phyloP scores from a whole-genome alignment of 2,888 invertebrate genomes.

The Philaethria dido region DNA sequence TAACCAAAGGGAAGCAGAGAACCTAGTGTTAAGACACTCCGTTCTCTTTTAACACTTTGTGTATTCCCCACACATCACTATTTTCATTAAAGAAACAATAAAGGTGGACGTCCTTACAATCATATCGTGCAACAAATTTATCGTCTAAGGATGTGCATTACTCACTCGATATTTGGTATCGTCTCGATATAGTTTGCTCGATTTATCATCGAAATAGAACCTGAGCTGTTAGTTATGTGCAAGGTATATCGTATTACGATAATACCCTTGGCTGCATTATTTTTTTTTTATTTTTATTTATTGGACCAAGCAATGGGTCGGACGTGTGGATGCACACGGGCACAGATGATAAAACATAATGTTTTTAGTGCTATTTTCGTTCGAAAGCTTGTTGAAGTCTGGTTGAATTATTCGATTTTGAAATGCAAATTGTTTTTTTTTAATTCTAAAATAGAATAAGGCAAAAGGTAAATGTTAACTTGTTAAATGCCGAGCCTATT shows the following conservation, averaged over 20 bases:
- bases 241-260: conserved; percentile 69
- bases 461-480: conserved; percentile 13
- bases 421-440: conserved; percentile 10
- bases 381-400: conserved; percentile 6
- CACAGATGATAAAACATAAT: conserved; percentile 35
- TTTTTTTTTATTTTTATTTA: conserved; percentile 54
- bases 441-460: conserved; percentile 7
- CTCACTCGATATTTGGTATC: conserved; percentile 64
- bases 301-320: conserved; percentile 44
- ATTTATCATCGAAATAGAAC: conserved; percentile 71
- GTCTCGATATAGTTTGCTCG: conserved; percentile 70
- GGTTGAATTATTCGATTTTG: conserved; percentile 2
- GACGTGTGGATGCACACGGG: conserved; percentile 36
- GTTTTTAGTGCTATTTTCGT: conserved; percentile 18
- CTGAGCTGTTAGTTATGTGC: conserved; percentile 64
- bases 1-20: too few relatives aligned
- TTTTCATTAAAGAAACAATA: conserved; percentile 15
- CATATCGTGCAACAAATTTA: conserved; percentile 47
- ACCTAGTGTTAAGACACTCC: too few relatives aligned
- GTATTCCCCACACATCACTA: neutral
- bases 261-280: conserved; percentile 61
- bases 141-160: conserved; percentile 45
- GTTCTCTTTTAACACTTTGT: too few relatives aligned
- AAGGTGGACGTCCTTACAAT: conserved; percentile 40
- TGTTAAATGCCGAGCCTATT: conserved; percentile 27